Evolutionary conservation across 2,888 invertebrate genomes (phyloP).

Genomic region (Chesias legatella): DNA sequence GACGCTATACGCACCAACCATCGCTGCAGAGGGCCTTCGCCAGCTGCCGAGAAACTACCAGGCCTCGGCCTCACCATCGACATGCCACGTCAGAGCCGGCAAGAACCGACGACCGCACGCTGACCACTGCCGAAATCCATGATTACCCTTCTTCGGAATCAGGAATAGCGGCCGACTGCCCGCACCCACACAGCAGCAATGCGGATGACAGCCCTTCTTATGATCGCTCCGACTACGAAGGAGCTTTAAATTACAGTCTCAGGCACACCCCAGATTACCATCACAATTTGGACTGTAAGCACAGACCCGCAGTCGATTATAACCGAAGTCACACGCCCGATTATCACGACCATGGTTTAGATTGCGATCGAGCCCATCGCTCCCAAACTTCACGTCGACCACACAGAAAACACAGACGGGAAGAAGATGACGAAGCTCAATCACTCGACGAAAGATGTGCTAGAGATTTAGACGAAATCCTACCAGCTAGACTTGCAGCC

Average conservation of each 20-base stretch:
- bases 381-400: constrained; percentile 65
- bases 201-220: constrained; percentile 73
- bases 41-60: constrained; percentile 66
- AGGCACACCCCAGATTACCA: constrained; percentile 66
- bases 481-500: constrained; percentile 74
- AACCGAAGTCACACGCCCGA: constrained; percentile 73
- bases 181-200: constrained; percentile 69
- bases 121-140: constrained; percentile 74
- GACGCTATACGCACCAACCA: constrained; percentile 83
- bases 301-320: constrained; percentile 56
- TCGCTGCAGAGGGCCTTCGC: constrained; percentile 69
- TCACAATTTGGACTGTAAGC: constrained; percentile 66
- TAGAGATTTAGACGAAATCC: constrained; percentile 73
- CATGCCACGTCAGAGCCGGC: constrained; percentile 72
- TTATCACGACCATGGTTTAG: constrained; percentile 62
- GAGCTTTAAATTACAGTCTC: constrained; percentile 65
- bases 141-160: constrained; percentile 78
- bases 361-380: constrained; percentile 64
- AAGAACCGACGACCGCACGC: constrained; percentile 69
- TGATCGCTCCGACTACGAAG: constrained; percentile 71
- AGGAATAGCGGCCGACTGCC: constrained; percentile 76
- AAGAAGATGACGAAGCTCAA: constrained; percentile 71
- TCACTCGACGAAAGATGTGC: constrained; percentile 73
- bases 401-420: constrained; percentile 60
- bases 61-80: constrained; percentile 66